Base-by-base conservation (phyloP, 30 jellyfish, hydroid and myxozoan genomes). In the Morbakka virulenta region DNA sequence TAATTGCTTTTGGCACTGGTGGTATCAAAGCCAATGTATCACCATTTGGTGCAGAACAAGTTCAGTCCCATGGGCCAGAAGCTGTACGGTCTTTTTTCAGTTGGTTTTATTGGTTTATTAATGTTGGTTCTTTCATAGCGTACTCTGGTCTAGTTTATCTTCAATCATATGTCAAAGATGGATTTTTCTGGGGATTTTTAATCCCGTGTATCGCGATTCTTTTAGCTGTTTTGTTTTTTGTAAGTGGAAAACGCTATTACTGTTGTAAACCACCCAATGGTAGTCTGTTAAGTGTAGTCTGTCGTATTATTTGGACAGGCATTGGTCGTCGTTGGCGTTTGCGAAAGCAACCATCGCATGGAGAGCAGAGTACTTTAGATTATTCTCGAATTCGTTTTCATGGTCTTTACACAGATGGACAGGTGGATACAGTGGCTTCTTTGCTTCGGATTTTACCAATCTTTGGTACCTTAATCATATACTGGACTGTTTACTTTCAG, bases 1-100 rank as follows among this genome's bases (percentile, higher is more conserved):
- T 85, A 27, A 78, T 85, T 32, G 84, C 98, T 1, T n/a, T 91
- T 30, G 98, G 96, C 23, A 79, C 95, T 35, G 96, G 96, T 24
- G 96, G 98, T 4, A 91, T 91, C 76, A 91, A 91, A 52, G 77
- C 98, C 12, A 84, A 74, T 33, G 95, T 91, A 13, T 64, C 98
- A 0, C 88, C 98, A 29, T 91, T 91, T 74, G 98, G 96, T 32
- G 95, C 95, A 13, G 95, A 85, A 32, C 98, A 91, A 80, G 85
- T 91, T 11, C 69, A 64, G 52, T 41, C 80, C 23, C 34, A 61
- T 20, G 98, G 98, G 34, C 95, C 91, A 27, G 57, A 26, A 23
- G 95, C 95, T 28, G 69, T 91, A 24, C 96, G 91, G 51, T 57
- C 36, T 9, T 85, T 91, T 51, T 91, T 91, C 67, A 91, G 72